Percentiles rank a stretch among this genome's conserved stretches.
Evolutionary conservation across 2,113 vertebrate genomes (phyloP).

Genomic region (Tor tambroides): DNA sequence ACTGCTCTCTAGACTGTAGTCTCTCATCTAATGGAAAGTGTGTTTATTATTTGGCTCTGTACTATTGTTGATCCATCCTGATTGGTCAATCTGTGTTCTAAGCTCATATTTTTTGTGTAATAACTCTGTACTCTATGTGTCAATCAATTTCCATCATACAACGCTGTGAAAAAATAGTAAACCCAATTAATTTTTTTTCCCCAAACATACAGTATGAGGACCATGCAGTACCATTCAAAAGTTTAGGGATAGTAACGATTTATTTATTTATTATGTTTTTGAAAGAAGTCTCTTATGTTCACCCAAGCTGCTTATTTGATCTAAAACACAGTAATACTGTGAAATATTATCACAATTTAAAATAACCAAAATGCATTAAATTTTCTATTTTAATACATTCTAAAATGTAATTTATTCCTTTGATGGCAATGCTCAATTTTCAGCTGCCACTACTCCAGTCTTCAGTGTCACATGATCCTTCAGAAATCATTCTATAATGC

Average conservation of each 20-base stretch:
- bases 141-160: neutral
- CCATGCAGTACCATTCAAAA: neutral
- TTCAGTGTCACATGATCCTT: neutral
- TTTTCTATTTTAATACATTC: neutral
- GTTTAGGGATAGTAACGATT: neutral
- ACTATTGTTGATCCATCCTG: neutral
- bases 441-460: neutral
- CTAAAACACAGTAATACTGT: neutral
- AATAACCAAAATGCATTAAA: neutral
- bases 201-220: neutral
- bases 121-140: neutral
- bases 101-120: neutral
- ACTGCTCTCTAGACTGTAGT: neutral
- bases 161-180: neutral
- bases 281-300: neutral
- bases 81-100: neutral
- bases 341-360: neutral
- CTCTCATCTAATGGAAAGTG: neutral
- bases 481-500: too few relatives aligned
- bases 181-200: neutral
- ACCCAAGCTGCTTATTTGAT: neutral
- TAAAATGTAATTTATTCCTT: neutral
- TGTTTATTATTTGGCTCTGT: neutral
- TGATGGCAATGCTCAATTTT: neutral
- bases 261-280: neutral